phyloP scores from a whole-genome alignment of 2,797 vertebrate genomes.

The Scolopax bukidnonensis region DNA sequence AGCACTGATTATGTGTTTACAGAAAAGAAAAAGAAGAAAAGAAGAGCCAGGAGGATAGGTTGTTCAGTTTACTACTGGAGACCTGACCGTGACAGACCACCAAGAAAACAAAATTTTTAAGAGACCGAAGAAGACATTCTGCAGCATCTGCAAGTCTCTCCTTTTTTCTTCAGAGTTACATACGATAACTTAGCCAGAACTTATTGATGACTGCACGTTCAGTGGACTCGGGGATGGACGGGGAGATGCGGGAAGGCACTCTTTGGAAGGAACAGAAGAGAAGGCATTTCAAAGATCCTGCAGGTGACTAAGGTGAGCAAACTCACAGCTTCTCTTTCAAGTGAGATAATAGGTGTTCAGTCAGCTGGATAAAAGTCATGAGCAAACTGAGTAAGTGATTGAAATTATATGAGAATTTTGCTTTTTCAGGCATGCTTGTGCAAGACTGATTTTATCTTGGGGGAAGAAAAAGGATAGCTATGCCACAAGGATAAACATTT shows the following conservation, averaged over 20 bases:
- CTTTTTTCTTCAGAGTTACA: neutral
- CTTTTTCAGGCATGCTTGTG: slow-evolving; percentile 14
- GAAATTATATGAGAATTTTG: slow-evolving; percentile 21
- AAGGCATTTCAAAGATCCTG: slow-evolving; percentile 59
- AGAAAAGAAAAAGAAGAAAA: slow-evolving; percentile 50
- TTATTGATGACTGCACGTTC: slow-evolving; percentile 36
- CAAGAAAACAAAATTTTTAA: neutral
- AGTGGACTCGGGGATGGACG: neutral
- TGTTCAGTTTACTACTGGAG: slow-evolving; percentile 64
- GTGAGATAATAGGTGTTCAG: slow-evolving; percentile 35
- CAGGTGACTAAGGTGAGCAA: slow-evolving; percentile 66
- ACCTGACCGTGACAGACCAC: slow-evolving; percentile 49
- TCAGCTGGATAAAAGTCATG: slow-evolving; percentile 39
- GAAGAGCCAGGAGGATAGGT: slow-evolving; percentile 65
- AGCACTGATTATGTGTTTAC: slow-evolving; percentile 65
- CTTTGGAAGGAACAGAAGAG: slow-evolving; percentile 6
- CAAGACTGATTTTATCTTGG: neutral
- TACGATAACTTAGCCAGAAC: slow-evolving; percentile 59
- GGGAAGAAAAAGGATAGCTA: neutral
- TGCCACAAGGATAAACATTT: neutral
- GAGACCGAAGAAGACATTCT: neutral
- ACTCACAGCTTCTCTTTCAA: slow-evolving; percentile 22
- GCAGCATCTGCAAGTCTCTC: neutral
- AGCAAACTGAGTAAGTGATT: neutral
- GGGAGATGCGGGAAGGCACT: neutral